These are phyloP conservation scores for Mormyrus proboscirostris DNA, from an alignment of 2,797 vertebrate genomes.

Conservation along the genomic window DNA sequence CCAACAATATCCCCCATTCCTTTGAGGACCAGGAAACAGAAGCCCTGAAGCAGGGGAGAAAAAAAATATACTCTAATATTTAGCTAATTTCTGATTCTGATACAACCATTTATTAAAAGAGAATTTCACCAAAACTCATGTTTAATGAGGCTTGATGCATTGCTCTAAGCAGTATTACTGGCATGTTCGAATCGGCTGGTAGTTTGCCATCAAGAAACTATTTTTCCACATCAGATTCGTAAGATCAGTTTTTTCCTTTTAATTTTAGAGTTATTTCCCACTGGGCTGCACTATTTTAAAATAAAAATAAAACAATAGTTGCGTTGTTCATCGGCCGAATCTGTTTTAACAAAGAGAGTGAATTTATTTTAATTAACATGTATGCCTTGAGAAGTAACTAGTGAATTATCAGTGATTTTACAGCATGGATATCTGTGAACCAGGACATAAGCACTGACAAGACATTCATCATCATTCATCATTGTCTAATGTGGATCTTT, in stretches of 20 bases:
- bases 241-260: not conserved
- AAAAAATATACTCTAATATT: not conserved
- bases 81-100: not conserved
- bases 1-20: conserved; percentile 10
- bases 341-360: not conserved
- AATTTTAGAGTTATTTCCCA: not conserved
- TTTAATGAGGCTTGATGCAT: not conserved
- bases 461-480: not conserved
- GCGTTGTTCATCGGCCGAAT: not conserved
- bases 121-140: not conserved
- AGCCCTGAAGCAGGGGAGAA: not conserved
- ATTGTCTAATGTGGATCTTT: not conserved
- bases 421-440: not conserved
- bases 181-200: not conserved
- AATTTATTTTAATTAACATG: not conserved
- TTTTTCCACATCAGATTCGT: not conserved
- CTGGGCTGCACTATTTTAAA: not conserved
- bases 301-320: not conserved
- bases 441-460: not conserved
- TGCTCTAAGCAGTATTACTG: not conserved
- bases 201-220: not conserved
- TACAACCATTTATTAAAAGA: not conserved
- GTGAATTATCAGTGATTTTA: not conserved
- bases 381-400: not conserved
- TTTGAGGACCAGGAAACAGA: conserved; percentile 4